phyloP scores from a whole-genome alignment of 2,113 vertebrate genomes.

The Alectura lathami region DNA sequence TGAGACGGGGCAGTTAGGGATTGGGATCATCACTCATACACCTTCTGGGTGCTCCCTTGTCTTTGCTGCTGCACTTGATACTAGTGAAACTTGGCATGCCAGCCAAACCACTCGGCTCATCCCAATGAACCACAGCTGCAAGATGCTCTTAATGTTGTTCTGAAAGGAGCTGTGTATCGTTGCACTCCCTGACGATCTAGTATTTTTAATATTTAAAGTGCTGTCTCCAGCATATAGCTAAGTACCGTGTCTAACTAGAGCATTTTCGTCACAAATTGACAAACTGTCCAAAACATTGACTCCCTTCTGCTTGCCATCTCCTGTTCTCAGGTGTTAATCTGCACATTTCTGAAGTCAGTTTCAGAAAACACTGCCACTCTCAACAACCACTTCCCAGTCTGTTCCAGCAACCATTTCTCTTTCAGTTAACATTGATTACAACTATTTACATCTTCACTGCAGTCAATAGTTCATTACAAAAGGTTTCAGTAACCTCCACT shows the following conservation, averaged over 20 bases:
- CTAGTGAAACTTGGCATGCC: neutral
- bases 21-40: neutral
- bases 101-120: neutral
- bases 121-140: neutral
- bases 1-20: neutral
- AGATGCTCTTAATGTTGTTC: neutral
- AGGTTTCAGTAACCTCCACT: neutral
- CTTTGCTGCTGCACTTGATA: neutral
- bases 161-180: neutral
- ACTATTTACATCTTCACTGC: neutral
- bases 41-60: neutral
- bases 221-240: neutral
- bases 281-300: neutral
- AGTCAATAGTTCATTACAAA: neutral
- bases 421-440: neutral
- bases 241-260: neutral
- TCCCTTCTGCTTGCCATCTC: neutral
- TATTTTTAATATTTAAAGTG: neutral
- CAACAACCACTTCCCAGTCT: neutral
- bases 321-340: neutral
- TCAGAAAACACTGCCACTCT: neutral
- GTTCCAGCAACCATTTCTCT: neutral
- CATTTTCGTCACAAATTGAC: neutral
- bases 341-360: neutral
- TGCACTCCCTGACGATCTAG: neutral